A percentile compares a stretch with the other conserved stretches of the same genome.
These are phyloP conservation scores for Drosophila prostipennis DNA, from an alignment of 2,888 invertebrate species.

Conservation along the genomic window DNA sequence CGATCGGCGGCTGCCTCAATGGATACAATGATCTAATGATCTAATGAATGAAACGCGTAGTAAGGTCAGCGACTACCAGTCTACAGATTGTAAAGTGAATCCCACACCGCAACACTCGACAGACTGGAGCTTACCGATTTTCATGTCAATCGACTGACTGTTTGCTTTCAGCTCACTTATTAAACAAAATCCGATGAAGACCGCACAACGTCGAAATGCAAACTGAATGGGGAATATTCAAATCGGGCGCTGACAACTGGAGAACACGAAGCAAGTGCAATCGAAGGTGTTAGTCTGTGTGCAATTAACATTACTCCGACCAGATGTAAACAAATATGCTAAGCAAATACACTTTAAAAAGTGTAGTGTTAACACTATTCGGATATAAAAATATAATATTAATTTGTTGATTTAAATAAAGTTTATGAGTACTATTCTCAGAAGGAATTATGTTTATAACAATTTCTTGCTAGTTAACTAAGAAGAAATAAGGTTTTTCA, in stretches of 20 bases:
- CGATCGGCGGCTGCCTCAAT: slow-evolving; percentile 31
- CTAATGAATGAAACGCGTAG: slow-evolving; percentile 63
- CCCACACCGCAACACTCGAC: slow-evolving; percentile 29
- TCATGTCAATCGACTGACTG: slow-evolving; percentile 52
- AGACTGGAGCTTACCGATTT: slow-evolving; percentile 65
- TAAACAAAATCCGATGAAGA: slow-evolving; percentile 40
- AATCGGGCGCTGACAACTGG: slow-evolving; percentile 59
- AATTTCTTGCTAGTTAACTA: too few species aligned
- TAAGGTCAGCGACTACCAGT: slow-evolving; percentile 52
- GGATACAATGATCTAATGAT: slow-evolving; percentile 46
- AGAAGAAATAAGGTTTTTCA: too few species aligned
- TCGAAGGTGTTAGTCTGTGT: slow-evolving; percentile 32
- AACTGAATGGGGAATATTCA: slow-evolving; percentile 74
- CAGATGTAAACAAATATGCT: slow-evolving; percentile 38
- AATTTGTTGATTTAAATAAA: too few species aligned
- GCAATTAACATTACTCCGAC: slow-evolving; percentile 28
- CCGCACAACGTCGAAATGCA: slow-evolving; percentile 55
- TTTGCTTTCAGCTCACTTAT: slow-evolving; percentile 9
- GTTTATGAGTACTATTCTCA: too few species aligned
- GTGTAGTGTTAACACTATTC: too few species aligned
- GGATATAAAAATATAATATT: too few species aligned
- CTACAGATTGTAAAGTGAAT: slow-evolving; percentile 29
- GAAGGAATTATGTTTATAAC: too few species aligned
- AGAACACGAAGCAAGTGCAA: slow-evolving; percentile 47
- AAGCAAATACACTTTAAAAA: slow-evolving; percentile 14